These are phyloP conservation scores for Lethrus apterus DNA, from an alignment of 1,140 invertebrate species.

Conservation along the genomic window DNA sequence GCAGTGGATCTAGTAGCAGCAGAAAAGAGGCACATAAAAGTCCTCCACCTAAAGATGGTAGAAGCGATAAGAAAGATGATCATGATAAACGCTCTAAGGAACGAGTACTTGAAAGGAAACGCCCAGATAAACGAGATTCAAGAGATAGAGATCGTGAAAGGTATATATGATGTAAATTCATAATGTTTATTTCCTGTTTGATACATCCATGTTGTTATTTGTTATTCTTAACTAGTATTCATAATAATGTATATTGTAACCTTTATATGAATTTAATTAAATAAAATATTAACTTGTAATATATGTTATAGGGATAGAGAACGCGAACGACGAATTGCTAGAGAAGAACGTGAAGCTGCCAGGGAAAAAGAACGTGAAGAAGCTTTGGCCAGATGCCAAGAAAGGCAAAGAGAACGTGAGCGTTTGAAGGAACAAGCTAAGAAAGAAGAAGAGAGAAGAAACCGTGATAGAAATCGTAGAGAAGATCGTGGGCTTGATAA, in stretches of 20 bases:
- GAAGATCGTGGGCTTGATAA: constrained; percentile 39
- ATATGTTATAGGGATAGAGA: constrained; percentile 39
- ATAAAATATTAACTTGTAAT: constrained; percentile 28
- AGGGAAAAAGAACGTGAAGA: constrained; percentile 52
- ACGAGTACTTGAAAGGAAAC: constrained; percentile 19
- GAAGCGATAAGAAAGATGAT: constrained; percentile 30
- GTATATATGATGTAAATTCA: too few relatives aligned
- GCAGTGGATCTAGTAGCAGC: constrained; percentile 19
- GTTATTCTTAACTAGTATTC: too few relatives aligned
- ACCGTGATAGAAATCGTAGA: constrained; percentile 28
- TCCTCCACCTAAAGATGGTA: constrained; percentile 29
- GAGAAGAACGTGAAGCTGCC: constrained; percentile 45
- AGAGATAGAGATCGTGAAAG: constrained; percentile 27
- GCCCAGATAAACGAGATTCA: constrained; percentile 35
- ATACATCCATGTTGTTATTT: too few relatives aligned
- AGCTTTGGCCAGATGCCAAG: constrained; percentile 48
- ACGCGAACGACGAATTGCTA: constrained; percentile 42
- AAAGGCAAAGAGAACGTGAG: constrained; percentile 53
- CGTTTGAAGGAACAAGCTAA: constrained; percentile 43
- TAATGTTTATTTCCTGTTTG: too few relatives aligned
- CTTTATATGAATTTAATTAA: neutral
- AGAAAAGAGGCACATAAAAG: constrained; percentile 27
- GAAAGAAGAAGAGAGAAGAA: constrained; percentile 38
- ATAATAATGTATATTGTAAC: too few relatives aligned
- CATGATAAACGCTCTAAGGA: constrained; percentile 26